phyloP scores from a whole-genome alignment of 2,888 invertebrate genomes.

The Drosophila villosipedis region DNA sequence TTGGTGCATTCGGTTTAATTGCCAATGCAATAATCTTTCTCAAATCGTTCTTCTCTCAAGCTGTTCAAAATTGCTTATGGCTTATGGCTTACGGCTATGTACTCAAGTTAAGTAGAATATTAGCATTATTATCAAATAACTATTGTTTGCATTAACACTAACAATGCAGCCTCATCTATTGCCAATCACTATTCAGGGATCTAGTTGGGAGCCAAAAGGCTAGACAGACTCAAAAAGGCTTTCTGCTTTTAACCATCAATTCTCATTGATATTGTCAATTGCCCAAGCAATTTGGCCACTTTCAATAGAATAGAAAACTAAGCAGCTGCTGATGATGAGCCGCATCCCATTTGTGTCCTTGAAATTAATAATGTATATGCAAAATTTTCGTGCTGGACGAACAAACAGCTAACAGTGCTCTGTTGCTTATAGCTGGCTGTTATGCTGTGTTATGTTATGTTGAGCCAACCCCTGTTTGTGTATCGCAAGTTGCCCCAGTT shows the following conservation, averaged over 20 bases:
- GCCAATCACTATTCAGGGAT: conserved; percentile 24
- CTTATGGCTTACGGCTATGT: background rate
- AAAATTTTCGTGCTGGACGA: background rate
- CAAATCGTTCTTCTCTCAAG: background rate
- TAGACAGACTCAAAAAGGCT: conserved; percentile 30
- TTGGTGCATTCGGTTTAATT: conserved; percentile 1
- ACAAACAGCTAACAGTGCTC: background rate
- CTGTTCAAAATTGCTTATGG: conserved; percentile 3
- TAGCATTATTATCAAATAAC: conserved; percentile 25
- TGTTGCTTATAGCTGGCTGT: conserved; percentile 3
- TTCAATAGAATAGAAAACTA: conserved; percentile 26
- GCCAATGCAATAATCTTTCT: conserved; percentile 1
- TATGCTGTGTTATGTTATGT: conserved; percentile 1
- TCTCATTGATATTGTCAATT: conserved; percentile 57
- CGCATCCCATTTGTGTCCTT: conserved; percentile 31
- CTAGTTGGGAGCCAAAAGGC: background rate
- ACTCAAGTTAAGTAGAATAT: conserved; percentile 10
- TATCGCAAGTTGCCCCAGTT: conserved; percentile 23
- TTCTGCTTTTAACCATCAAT: conserved; percentile 29
- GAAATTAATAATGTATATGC: conserved; percentile 36
- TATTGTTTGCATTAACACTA: conserved; percentile 9
- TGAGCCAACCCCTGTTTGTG: conserved; percentile 38
- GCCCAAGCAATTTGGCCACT: conserved; percentile 46
- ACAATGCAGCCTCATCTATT: conserved; percentile 15
- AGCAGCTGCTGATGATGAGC: conserved; percentile 14